These are phyloP conservation scores for Potamarius usumacintae DNA, from an alignment of 2,113 vertebrate genomes.

Conservation along the genomic window DNA sequence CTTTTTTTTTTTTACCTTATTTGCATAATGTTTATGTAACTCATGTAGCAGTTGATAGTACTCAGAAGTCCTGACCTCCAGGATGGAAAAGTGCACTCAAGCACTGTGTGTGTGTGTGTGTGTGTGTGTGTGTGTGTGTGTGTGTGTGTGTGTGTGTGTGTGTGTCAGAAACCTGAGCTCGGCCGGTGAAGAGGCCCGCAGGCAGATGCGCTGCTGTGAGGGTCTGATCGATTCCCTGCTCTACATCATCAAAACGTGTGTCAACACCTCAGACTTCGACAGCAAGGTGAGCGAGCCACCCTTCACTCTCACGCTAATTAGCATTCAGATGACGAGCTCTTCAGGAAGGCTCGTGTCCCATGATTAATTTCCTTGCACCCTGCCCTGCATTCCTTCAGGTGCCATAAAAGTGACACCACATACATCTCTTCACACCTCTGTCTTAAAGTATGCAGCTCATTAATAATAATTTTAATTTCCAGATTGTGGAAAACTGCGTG, in stretches of 20 bases:
- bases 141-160: conserved; percentile 29
- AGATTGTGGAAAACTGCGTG: conserved; percentile 98
- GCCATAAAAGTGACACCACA: not conserved
- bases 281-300: conserved; percentile 81
- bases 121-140: conserved; percentile 40
- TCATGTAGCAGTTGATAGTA: not conserved
- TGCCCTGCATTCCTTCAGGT: conserved; percentile 7
- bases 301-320: not conserved
- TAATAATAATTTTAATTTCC: conserved; percentile 27
- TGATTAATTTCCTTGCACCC: conserved; percentile 6
- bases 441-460: no score
- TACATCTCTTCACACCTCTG: not conserved
- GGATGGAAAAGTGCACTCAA: not conserved
- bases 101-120: conserved; percentile 37
- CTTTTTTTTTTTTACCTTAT: no score
- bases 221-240: conserved; percentile 92
- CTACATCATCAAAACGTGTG: conserved; percentile 92
- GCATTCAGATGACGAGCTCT: not conserved
- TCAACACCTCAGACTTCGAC: conserved; percentile 93
- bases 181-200: conserved; percentile 90
- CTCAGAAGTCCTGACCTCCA: not conserved
- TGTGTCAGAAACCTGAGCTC: conserved; percentile 90
- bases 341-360: not conserved
- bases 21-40: no score
- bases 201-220: conserved; percentile 92